phyloP scores from a whole-genome alignment of 1,140 invertebrate species.

The Philopotamus ludificatus region DNA sequence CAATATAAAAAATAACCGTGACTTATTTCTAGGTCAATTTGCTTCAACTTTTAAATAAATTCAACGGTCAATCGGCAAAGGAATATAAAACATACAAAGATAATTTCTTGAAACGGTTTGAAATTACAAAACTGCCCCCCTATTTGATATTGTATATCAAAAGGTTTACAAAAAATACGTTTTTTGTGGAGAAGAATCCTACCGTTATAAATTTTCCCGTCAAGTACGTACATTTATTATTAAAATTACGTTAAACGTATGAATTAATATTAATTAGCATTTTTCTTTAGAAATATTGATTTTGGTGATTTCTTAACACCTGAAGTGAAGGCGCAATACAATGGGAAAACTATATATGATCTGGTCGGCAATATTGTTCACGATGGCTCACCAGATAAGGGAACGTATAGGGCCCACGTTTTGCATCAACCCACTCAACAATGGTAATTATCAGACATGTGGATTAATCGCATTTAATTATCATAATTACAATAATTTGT shows the following conservation, averaged over 20 bases:
- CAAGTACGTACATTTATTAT: conserved; percentile 68
- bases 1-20: not conserved
- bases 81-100: conserved; percentile 99
- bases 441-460: conserved; percentile 56
- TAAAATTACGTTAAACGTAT: conserved; percentile 14
- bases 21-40: conserved; percentile 78
- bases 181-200: conserved; percentile 98
- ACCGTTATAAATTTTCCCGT: conserved; percentile 99
- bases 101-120: conserved; percentile 95
- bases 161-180: conserved; percentile 98
- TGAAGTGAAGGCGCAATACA: conserved; percentile 76
- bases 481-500: conserved; percentile 40
- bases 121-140: conserved; percentile 92
- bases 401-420: conserved; percentile 94
- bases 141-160: conserved; percentile 97
- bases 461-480: conserved; percentile 13
- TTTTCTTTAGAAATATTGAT: conserved; percentile 82
- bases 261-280: conserved; percentile 31
- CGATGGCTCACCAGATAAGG: conserved; percentile 92
- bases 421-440: conserved; percentile 88
- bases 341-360: conserved; percentile 85
- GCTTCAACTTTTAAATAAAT: conserved; percentile 90
- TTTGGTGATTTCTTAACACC: conserved; percentile 93
- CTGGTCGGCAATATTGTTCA: conserved; percentile 98
- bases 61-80: conserved; percentile 93